Conservation (phyloP, 1,140 invertebrate genomes). For the Aplysia californica region DNA sequence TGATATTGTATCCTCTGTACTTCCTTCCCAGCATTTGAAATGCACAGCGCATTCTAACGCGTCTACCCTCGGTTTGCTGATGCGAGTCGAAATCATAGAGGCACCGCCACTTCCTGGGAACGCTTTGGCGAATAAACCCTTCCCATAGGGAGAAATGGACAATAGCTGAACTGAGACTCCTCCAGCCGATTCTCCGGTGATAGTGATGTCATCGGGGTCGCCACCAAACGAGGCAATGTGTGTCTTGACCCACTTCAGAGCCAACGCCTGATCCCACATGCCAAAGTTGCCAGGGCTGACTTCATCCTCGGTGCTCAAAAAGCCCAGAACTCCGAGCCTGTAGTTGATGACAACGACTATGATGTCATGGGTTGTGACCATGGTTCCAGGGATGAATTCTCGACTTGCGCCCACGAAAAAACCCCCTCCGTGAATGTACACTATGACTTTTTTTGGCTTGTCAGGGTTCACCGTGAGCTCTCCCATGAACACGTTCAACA, state of each 20-base stretch:
- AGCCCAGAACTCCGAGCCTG: slow-evolving; percentile 67
- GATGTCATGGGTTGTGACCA: slow-evolving; percentile 47
- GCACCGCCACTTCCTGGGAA: no score
- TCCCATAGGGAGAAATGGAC: no score
- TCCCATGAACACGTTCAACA: no score
- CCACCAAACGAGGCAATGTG: slow-evolving; percentile 55
- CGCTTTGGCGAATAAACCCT: no score
- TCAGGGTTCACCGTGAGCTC: no score
- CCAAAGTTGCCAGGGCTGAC: slow-evolving; percentile 71
- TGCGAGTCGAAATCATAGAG: no score
- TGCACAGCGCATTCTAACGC: no score
- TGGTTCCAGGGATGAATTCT: neutral
- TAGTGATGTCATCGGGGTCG: slow-evolving; percentile 40
- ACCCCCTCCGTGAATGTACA: neutral
- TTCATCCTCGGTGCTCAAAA: slow-evolving; percentile 37
- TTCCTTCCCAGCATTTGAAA: no score
- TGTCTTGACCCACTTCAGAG: slow-evolving; percentile 80
- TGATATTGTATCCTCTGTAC: no score
- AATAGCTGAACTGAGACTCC: no score
- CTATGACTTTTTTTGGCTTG: no score
- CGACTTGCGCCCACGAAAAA: neutral
- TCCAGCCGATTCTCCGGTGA: slow-evolving; percentile 53
- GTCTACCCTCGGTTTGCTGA: no score
- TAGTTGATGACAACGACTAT: slow-evolving; percentile 71
- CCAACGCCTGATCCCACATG: slow-evolving; percentile 88